phyloP scores from a whole-genome alignment of 2,113 vertebrate species.

The Thalassarche chlororhynchos region DNA sequence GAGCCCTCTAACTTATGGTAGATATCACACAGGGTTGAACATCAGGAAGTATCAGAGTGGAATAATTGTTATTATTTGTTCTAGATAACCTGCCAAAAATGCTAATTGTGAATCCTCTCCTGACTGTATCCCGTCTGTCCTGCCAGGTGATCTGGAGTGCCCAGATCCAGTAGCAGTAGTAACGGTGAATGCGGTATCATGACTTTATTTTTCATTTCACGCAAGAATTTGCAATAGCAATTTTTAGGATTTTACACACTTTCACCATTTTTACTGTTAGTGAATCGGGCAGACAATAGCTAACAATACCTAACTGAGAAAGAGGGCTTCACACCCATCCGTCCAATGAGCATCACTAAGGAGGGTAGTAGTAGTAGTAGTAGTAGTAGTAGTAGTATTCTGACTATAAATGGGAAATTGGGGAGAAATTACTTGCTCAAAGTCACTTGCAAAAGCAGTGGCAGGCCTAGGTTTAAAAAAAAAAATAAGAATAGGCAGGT shows the following conservation, averaged over 20 bases:
- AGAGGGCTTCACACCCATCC: background rate
- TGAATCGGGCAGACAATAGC: background rate
- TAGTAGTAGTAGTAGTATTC: background rate
- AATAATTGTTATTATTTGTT: background rate
- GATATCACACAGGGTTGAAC: background rate
- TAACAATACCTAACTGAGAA: background rate
- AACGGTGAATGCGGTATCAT: background rate
- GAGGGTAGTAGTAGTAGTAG: background rate
- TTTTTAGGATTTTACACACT: background rate
- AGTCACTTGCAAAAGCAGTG: background rate
- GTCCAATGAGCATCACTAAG: background rate
- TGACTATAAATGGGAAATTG: background rate
- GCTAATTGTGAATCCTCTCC: background rate
- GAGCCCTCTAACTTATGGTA: background rate
- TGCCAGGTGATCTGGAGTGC: background rate
- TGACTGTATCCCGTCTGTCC: background rate
- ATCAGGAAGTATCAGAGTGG: background rate
- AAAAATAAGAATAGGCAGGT: background rate
- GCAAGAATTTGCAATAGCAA: background rate
- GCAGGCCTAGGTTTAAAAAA: background rate
- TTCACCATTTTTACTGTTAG: background rate
- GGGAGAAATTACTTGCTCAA: background rate
- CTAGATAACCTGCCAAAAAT: background rate
- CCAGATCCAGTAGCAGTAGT: background rate
- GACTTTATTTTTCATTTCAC: background rate